Conservation (phyloP, 2,113 vertebrate species). For the Macquaria ambigua region DNA sequence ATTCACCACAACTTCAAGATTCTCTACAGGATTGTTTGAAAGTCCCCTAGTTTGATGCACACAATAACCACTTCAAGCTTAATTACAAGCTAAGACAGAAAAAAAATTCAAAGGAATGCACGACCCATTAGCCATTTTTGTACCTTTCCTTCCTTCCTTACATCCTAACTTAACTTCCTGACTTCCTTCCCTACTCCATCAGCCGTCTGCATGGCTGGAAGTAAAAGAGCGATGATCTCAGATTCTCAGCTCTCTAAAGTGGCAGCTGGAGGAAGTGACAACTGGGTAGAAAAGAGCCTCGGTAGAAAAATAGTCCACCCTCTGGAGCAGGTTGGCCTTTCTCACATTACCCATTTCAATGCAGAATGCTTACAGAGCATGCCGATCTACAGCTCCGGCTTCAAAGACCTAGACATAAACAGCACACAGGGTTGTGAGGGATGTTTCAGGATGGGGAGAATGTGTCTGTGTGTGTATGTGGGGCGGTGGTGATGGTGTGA, state of each 20-base stretch:
- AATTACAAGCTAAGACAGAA: constrained; percentile 12
- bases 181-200: constrained; percentile 51
- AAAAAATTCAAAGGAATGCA: constrained; percentile 49
- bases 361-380: constrained; percentile 39
- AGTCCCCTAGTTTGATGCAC: constrained; percentile 36
- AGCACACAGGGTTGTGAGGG: constrained; percentile 25
- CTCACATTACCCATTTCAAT: constrained; percentile 65
- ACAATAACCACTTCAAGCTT: constrained; percentile 37
- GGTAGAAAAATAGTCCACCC: constrained; percentile 62
- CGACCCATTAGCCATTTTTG: constrained; percentile 35
- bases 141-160: constrained; percentile 60
- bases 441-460: constrained; percentile 44
- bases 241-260: constrained; percentile 51
- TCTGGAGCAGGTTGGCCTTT: constrained; percentile 57
- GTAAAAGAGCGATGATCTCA: constrained; percentile 35
- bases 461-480: constrained; percentile 38
- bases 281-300: constrained; percentile 53
- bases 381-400: constrained; percentile 48
- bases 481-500: constrained; percentile 52
- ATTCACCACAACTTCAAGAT: constrained; percentile 32
- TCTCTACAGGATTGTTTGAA: constrained; percentile 30
- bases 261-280: constrained; percentile 79
- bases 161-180: constrained; percentile 68
- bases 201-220: constrained; percentile 32
- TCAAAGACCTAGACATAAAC: constrained; percentile 56